Evolutionary conservation across 2,113 vertebrate species (phyloP).

Genomic region (Saccopteryx leptura): DNA sequence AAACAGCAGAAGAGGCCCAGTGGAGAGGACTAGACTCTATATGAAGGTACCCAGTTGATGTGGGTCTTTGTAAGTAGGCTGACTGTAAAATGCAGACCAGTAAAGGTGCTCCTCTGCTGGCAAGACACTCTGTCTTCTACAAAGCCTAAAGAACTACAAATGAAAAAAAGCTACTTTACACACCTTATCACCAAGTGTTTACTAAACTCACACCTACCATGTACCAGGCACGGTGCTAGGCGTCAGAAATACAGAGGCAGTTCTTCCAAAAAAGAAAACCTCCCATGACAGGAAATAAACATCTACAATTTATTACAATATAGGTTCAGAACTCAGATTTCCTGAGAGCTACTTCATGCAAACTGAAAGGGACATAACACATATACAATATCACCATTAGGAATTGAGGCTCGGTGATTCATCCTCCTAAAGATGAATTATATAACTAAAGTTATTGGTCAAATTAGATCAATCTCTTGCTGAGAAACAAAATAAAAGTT

Average conservation of each 20-base stretch:
- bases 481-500: conserved; percentile 27
- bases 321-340: neutral
- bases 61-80: neutral
- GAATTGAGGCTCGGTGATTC: neutral
- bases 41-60: neutral
- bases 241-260: neutral
- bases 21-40: neutral
- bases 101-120: conserved; percentile 3
- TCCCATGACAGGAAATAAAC: neutral
- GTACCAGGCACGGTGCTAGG: neutral
- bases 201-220: neutral
- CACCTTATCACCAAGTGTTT: neutral
- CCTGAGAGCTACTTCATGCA: neutral
- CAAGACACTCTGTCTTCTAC: neutral
- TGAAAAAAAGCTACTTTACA: neutral
- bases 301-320: neutral
- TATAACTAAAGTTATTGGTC: conserved; percentile 25
- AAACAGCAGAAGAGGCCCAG: neutral
- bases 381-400: neutral
- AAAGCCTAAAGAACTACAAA: neutral
- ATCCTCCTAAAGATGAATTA: neutral
- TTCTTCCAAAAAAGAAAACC: neutral
- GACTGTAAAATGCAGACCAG: neutral
- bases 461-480: conserved; percentile 35
- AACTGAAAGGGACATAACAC: neutral